Percentiles rank a stretch among this genome's conserved stretches.
Evolutionary conservation across 2,888 invertebrate genomes (phyloP).

Genomic region (Argyresthia albistria): DNA sequence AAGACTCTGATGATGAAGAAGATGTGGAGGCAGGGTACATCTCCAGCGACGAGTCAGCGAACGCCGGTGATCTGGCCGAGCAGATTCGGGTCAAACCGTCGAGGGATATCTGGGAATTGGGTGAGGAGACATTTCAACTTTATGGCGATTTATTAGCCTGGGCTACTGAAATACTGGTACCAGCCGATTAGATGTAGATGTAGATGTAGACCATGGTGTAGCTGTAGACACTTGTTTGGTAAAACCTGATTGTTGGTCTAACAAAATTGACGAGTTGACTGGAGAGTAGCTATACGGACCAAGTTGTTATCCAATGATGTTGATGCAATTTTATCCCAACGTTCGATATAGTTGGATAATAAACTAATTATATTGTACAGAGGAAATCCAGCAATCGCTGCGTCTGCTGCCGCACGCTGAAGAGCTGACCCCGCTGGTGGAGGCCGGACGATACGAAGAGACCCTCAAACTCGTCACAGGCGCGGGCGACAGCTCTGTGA

Average conservation of each 20-base stretch:
- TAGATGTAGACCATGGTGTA: too few relatives aligned
- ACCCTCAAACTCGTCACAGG: conserved; percentile 38
- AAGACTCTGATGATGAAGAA: conserved; percentile 55
- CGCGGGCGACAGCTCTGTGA: conserved; percentile 33
- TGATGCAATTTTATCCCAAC: too few relatives aligned
- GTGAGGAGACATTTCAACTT: conserved; percentile 21
- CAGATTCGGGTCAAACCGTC: conserved; percentile 53
- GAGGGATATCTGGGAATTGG: conserved; percentile 61
- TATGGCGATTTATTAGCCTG: too few relatives aligned
- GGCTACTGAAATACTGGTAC: too few relatives aligned
- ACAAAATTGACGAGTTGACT: too few relatives aligned
- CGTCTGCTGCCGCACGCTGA: conserved; percentile 59
- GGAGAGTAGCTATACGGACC: too few relatives aligned
- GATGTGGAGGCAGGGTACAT: conserved; percentile 49
- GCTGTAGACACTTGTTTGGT: too few relatives aligned
- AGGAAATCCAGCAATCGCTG: conserved; percentile 47
- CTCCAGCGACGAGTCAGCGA: conserved; percentile 70
- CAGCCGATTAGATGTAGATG: too few relatives aligned
- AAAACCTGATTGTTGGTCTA: too few relatives aligned
- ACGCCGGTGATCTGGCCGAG: conserved; percentile 58
- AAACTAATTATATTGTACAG: conserved; percentile 21
- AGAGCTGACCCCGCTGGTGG: conserved; percentile 44
- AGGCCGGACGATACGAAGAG: conserved; percentile 53
- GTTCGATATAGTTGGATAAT: too few relatives aligned
- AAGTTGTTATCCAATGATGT: too few relatives aligned